Conservation (phyloP, 2,888 invertebrate species). For the Maniola hyperantus region DNA sequence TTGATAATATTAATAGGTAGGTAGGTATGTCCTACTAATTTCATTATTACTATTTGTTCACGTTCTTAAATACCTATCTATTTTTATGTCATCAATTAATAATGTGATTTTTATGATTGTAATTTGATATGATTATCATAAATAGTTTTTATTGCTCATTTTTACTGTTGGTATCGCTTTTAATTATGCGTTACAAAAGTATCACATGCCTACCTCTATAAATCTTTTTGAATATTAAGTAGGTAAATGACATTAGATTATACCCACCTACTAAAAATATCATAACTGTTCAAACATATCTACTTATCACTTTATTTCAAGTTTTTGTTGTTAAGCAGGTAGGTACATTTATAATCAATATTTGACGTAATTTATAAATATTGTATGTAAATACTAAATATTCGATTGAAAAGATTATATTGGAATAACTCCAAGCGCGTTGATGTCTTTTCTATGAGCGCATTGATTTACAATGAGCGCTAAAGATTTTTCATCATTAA, state of each 20-base stretch:
- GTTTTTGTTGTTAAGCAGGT: not conserved
- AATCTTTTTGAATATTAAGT: not conserved
- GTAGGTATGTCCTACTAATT: no score
- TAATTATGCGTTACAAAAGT: not conserved
- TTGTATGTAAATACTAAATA: not conserved
- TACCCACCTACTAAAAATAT: not conserved
- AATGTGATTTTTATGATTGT: not conserved
- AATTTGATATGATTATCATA: conserved; percentile 7
- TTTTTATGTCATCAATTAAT: not conserved
- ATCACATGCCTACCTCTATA: not conserved
- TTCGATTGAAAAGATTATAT: not conserved
- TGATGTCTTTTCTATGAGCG: conserved; percentile 56
- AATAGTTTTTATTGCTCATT: not conserved
- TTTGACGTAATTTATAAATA: not conserved
- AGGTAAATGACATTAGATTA: not conserved
- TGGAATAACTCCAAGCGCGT: conserved; percentile 44
- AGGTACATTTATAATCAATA: not conserved
- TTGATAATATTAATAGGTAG: no score
- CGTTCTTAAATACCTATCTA: no score
- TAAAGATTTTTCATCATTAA: conserved; percentile 6
- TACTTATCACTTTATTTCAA: not conserved
- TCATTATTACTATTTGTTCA: no score
- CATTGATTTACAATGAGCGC: no score
- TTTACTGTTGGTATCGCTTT: conserved; percentile 1
- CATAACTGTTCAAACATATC: not conserved